Evolutionary conservation across 2,113 vertebrate species (phyloP), one percentile per base, ranked within the genome.

Genomic region (Crotophaga sulcirostris): DNA sequence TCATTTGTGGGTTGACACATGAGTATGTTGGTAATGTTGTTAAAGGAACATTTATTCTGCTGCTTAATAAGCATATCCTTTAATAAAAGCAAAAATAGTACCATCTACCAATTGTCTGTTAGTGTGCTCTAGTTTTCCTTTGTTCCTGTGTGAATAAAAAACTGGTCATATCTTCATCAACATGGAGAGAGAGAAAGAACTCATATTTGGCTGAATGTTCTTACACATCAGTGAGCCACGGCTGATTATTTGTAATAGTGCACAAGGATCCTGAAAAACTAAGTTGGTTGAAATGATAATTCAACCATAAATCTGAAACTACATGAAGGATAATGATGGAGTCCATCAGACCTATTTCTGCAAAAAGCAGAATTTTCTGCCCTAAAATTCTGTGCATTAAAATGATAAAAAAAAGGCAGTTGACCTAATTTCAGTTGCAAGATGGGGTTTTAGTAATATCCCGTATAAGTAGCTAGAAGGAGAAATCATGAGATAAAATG

Each of bases 1-100:
- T 97, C 84, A 87, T 92, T 85, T 82, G 84, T 94, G 70, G 85
- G 79, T 87, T 87, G 72, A 44, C 20, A 44, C 20, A 72, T 49
- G 33, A 52, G 12, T 42, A 79, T 76, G 36, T 66, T 51, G 20
- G 44, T 91, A 89, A 78, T 89, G 62, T 62, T 18, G 67, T 76
- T 89, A 42, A 89, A 80, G 51, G 51, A 79, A 74, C 34, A 56
- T 36, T 76, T 55, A 47, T 77, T 72, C 47, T 83, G 33, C 68
- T 92, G 29, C 16, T 90, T 90, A 36, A 56, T 83, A 60, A 36
- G 42, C 31, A 49, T 42, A 66, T 59, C 24, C 49, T 54, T 33
- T 64, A 16, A 42, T 51, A 80, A 86, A 79, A 34, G 44, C 31
- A 62, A 23, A 47, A 73, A 60, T 16, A 8, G 40, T 72, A 3